Conservation (phyloP, 2,113 vertebrate species). For the Oceanites oceanicus region DNA sequence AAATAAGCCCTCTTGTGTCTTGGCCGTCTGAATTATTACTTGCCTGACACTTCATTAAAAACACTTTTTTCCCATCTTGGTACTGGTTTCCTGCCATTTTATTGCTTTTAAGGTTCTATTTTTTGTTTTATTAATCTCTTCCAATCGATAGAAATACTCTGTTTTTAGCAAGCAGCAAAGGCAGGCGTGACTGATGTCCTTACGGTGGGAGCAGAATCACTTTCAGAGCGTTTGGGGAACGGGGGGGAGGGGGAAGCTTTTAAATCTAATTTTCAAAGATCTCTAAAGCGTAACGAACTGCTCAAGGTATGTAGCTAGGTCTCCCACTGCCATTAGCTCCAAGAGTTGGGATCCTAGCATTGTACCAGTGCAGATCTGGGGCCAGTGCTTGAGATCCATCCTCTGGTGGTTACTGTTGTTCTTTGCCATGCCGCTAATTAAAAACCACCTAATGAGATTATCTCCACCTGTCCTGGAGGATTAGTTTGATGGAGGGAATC, state of each 20-base stretch:
- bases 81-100: slow-evolving; percentile 28
- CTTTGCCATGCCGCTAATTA: slow-evolving; percentile 3
- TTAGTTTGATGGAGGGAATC: slow-evolving; percentile 8
- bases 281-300: background rate
- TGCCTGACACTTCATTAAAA: slow-evolving; percentile 46
- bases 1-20: background rate
- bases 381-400: background rate
- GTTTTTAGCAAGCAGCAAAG: background rate
- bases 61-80: background rate
- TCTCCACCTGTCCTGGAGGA: background rate
- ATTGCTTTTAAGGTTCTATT: slow-evolving; percentile 23
- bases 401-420: background rate
- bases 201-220: background rate
- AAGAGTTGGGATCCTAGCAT: background rate
- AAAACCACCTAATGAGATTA: slow-evolving; percentile 27
- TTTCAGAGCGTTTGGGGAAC: slow-evolving; percentile 1
- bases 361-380: background rate
- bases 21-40: slow-evolving; percentile 26
- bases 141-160: background rate
- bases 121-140: slow-evolving; percentile 40
- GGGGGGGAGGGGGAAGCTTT: background rate
- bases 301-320: background rate
- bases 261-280: slow-evolving; percentile 20
- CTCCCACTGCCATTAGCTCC: background rate
- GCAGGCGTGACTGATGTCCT: background rate